Evolutionary conservation across 2,113 vertebrate species (phyloP).

Genomic region (Sterrhoptilus dennistouni): DNA sequence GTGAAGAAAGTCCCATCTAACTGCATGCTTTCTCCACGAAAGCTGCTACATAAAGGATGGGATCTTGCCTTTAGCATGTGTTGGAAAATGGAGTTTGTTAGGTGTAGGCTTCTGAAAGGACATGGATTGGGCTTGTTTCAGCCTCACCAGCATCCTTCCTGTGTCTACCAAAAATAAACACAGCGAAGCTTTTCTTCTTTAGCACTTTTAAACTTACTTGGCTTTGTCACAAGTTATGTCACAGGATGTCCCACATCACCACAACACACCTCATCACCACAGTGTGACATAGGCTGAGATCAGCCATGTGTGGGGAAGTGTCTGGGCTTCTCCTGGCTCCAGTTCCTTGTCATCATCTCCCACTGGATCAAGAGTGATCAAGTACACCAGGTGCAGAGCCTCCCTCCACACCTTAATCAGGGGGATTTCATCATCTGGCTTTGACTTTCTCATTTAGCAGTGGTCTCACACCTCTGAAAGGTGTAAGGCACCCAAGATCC

Average conservation of each 20-base stretch:
- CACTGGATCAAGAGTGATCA: neutral
- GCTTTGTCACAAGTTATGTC: neutral
- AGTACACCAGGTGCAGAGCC: neutral
- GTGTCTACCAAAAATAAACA: slow-evolving; percentile 32
- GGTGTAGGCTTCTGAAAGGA: neutral
- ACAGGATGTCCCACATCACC: slow-evolving; percentile 36
- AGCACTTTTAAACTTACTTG: neutral
- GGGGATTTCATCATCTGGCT: neutral
- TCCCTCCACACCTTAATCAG: neutral
- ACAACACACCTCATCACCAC: neutral
- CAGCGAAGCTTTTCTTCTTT: neutral
- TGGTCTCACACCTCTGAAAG: neutral
- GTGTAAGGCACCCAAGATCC: neutral
- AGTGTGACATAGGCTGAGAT: neutral
- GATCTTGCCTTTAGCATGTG: neutral
- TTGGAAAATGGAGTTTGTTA: neutral
- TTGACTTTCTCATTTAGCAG: neutral
- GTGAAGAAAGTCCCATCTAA: neutral
- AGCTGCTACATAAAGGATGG: neutral
- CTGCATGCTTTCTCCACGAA: neutral
- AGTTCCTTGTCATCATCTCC: neutral
- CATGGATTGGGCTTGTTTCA: neutral
- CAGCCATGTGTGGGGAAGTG: neutral
- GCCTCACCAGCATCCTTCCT: slow-evolving; percentile 27
- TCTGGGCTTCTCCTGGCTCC: neutral